Conservation (phyloP, 2,888 invertebrate genomes). For the Orthonychiurus folsomi region DNA sequence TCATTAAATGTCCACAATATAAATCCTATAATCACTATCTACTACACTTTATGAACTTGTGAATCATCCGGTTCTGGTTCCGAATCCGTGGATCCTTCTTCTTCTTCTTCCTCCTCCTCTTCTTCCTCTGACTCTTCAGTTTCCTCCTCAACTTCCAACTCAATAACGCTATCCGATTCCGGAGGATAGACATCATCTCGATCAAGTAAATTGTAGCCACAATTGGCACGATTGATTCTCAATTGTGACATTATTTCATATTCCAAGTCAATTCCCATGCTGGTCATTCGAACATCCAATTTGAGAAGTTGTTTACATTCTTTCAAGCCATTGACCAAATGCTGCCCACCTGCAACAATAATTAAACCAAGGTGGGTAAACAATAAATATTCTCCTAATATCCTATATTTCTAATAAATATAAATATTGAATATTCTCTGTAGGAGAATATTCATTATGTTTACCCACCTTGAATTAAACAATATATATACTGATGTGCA, state of each 20-base stretch:
- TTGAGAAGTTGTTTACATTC: conserved; percentile 29
- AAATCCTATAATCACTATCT: no score
- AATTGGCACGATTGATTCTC: conserved; percentile 18
- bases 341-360: conserved; percentile 34
- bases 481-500: no score
- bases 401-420: no score
- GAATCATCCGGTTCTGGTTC: conserved; percentile 13
- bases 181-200: conserved; percentile 27
- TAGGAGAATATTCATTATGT: no score
- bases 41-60: no score
- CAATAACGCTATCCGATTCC: background rate
- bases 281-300: conserved; percentile 29
- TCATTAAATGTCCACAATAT: no score
- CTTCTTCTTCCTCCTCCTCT: conserved; percentile 17
- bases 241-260: conserved; percentile 29
- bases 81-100: conserved; percentile 18
- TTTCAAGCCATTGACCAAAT: conserved; percentile 27
- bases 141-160: conserved; percentile 10
- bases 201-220: conserved; percentile 24
- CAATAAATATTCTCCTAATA: no score
- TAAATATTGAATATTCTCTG: no score
- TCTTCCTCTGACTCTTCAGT: conserved; percentile 18
- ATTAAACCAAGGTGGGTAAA: no score
- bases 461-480: no score
- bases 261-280: conserved; percentile 29